Evolutionary conservation across 1,140 invertebrate genomes (phyloP).

Genomic region (Potamilus streckersoni): DNA sequence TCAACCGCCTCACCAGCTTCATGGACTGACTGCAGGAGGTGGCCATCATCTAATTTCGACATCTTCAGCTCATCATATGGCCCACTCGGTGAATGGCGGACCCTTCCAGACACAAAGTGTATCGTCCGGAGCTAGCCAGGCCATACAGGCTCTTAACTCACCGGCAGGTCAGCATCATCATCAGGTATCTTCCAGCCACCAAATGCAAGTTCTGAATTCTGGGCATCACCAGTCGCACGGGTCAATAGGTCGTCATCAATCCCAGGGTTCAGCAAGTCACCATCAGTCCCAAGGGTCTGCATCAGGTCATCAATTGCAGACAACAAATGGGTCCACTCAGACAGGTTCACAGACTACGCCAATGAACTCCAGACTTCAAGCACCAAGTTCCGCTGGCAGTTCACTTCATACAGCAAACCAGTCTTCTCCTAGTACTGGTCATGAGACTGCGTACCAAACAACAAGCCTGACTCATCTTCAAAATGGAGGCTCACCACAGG

Average conservation of each 20-base stretch:
- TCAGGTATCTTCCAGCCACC: too few relatives aligned
- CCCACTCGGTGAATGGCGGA: too few relatives aligned
- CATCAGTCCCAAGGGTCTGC: constrained; percentile 25
- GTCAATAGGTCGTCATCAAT: constrained; percentile 12
- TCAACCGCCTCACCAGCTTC: constrained; percentile 42
- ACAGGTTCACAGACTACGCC: neutral
- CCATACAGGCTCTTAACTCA: too few relatives aligned
- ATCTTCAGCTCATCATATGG: neutral
- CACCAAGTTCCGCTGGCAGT: constrained; percentile 22
- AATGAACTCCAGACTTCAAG: neutral
- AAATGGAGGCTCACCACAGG: constrained; percentile 28
- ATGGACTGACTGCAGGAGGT: neutral
- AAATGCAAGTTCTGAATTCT: constrained; percentile 12
- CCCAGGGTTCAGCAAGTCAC: constrained; percentile 13
- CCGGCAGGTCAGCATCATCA: too few relatives aligned
- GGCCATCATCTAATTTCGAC: neutral
- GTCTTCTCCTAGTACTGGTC: constrained; percentile 2
- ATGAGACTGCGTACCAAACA: constrained; percentile 17
- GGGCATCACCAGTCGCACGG: constrained; percentile 9
- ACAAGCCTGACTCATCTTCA: constrained; percentile 16
- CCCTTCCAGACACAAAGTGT: too few relatives aligned
- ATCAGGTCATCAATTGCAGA: constrained; percentile 21
- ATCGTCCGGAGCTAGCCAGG: too few relatives aligned
- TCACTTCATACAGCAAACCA: constrained; percentile 12
- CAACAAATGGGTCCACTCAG: constrained; percentile 11